Evolutionary conservation across 1,140 invertebrate species (phyloP).

Genomic region (Drosophila subpulchrella): DNA sequence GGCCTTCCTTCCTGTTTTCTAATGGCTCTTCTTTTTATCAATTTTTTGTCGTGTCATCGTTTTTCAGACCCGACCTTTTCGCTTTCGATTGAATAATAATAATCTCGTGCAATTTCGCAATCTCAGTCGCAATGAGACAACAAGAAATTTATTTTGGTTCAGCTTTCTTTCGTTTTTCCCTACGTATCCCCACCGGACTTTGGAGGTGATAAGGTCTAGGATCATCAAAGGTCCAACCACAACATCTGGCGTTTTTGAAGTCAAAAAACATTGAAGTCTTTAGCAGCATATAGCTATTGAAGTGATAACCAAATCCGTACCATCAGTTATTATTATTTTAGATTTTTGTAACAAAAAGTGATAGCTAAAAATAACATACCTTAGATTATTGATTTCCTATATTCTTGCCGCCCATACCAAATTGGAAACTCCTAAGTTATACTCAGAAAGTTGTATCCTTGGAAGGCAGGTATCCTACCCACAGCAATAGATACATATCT

Average conservation of each 20-base stretch:
- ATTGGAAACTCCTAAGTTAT: too few species aligned
- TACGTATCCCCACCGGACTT: slow-evolving; percentile 2
- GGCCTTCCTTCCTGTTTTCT: neutral
- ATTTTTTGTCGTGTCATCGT: slow-evolving; percentile 26
- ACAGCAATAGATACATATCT: too few species aligned
- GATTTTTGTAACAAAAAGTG: too few species aligned
- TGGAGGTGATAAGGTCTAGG: slow-evolving; percentile 15
- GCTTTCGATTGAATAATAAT: slow-evolving; percentile 25
- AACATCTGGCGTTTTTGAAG: slow-evolving; percentile 18
- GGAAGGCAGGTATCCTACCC: too few species aligned
- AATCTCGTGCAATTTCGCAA: slow-evolving; percentile 12
- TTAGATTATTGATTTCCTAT: too few species aligned
- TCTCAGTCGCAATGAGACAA: slow-evolving; percentile 24
- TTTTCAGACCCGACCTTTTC: slow-evolving; percentile 20
- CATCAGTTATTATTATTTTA: neutral
- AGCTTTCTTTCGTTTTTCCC: neutral
- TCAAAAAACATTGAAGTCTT: neutral
- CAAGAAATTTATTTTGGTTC: slow-evolving; percentile 18
- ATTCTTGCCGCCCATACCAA: too few species aligned
- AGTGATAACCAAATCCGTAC: too few species aligned
- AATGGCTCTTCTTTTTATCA: neutral
- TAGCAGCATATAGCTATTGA: neutral
- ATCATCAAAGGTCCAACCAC: slow-evolving; percentile 6
- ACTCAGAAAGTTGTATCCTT: too few species aligned
- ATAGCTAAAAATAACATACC: too few species aligned